Conservation (phyloP, 2,113 vertebrate species). For the Coregonus clupeaformis region DNA sequence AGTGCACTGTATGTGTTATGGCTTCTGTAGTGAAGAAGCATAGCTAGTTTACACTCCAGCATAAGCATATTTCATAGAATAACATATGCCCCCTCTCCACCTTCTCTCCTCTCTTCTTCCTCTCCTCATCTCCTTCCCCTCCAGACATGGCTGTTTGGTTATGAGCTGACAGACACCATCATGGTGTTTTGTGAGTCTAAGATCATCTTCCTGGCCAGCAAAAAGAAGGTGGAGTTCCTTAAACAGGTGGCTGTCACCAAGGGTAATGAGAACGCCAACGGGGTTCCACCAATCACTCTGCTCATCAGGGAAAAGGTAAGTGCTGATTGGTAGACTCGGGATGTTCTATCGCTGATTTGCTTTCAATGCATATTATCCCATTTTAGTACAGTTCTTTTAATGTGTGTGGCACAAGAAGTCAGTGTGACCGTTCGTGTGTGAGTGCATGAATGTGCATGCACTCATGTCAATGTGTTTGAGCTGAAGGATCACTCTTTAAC, state of each 20-base stretch:
- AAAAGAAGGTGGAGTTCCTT: conserved; percentile 95
- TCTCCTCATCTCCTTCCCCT: background rate
- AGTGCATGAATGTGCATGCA: too few relatives aligned
- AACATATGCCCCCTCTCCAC: background rate
- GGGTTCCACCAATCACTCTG: conserved; percentile 85
- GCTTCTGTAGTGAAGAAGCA: too few relatives aligned
- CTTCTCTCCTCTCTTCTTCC: background rate
- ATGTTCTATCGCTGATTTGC: too few relatives aligned
- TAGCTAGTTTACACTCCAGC: too few relatives aligned
- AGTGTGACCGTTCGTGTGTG: too few relatives aligned
- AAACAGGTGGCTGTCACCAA: conserved; percentile 90
- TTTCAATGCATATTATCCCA: too few relatives aligned
- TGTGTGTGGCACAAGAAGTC: too few relatives aligned
- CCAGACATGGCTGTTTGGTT: conserved; percentile 95
- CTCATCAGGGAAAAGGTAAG: conserved; percentile 89
- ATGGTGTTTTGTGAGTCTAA: conserved; percentile 93
- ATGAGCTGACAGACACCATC: conserved; percentile 91
- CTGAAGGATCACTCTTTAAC: background rate
- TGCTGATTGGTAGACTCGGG: too few relatives aligned
- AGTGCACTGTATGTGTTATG: too few relatives aligned
- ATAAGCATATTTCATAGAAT: too few relatives aligned
- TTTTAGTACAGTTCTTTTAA: too few relatives aligned
- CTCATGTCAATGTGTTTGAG: background rate
- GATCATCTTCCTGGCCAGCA: conserved; percentile 91
- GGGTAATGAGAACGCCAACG: conserved; percentile 86